Conservation (phyloP, 2,113 vertebrate species). For the Entosphenus tridentatus region DNA sequence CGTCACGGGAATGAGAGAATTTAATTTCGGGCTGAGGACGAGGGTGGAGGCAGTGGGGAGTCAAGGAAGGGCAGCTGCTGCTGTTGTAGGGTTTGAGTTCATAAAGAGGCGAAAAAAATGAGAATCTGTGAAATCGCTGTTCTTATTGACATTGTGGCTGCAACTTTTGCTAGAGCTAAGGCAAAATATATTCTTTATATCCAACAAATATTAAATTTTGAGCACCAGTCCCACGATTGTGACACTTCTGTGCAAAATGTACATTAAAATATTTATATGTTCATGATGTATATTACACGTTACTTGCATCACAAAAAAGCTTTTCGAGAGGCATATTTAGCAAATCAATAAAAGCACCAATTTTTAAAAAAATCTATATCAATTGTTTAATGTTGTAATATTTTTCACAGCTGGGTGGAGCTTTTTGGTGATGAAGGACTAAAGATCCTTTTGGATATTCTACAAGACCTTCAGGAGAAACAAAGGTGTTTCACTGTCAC, state of each 20-base stretch:
- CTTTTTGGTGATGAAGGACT: conserved; percentile 5
- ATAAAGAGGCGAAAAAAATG: neutral
- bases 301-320: neutral
- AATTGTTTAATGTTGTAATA: neutral
- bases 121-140: neutral
- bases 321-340: neutral
- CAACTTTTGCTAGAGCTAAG: neutral
- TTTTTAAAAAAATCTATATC: neutral
- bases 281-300: neutral
- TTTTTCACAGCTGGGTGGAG: conserved; percentile 3
- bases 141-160: neutral
- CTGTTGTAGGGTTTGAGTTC: conserved; percentile 2
- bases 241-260: too few relatives aligned
- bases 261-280: too few relatives aligned
- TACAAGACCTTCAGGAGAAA: conserved; percentile 4
- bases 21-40: conserved; percentile 1
- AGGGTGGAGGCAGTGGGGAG: neutral
- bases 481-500: neutral
- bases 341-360: neutral
- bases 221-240: too few relatives aligned
- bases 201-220: too few relatives aligned
- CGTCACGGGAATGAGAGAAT: neutral
- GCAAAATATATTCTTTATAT: too few relatives aligned
- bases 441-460: neutral
- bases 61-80: neutral